Evolutionary conservation across 2,113 vertebrate genomes (phyloP), one percentile per base, ranked within the genome.

Genomic region (Clupea harengus): DNA sequence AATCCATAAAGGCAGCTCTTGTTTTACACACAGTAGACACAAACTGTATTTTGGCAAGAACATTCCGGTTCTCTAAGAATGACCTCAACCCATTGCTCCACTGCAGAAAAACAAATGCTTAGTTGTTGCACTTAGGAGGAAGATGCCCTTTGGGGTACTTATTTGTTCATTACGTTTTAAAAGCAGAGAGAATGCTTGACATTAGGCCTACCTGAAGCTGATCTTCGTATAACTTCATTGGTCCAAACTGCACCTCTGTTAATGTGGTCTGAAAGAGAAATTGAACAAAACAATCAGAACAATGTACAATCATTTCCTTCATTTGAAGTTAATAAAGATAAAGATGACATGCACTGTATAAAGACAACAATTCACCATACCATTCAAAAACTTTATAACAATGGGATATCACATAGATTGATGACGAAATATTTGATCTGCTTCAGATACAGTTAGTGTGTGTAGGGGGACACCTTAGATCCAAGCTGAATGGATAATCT

Each of bases 151-250:
- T 78, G 72, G 72, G 72, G 17, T 39, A 32, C 15, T 78, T 78
- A 78, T 32, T 78, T 78, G 72, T 78, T 15, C 32, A 39, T 78
- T 78, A 32, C 39, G 17, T 6, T 49, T 52, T 85, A 17, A 39
- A 75, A 78, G 52, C 17, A 81, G 72, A 78, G 72, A 44, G 4
- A 78, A 32, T 4, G 32, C 72, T 39, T 28, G 72, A 39, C 72
- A 32, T 82, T 98, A 39, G 39, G 2, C 39, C 2, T 39, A 99
- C 98, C 98, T 99, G 97, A 97, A 99, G 96, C 89, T 97, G 97
- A 94, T 99, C 97, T 94, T 96, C 96, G 94, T 96, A 96, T 93
- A 99, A 96, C 95, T 95, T 98, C 98, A 99, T 99, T 93, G 97
- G 98, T 92, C 98, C 98, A 93, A 99, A 98, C 89, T 97, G 97